Evolutionary conservation across 2,888 invertebrate species (phyloP).

Genomic region (Scaptomyza polygonia): DNA sequence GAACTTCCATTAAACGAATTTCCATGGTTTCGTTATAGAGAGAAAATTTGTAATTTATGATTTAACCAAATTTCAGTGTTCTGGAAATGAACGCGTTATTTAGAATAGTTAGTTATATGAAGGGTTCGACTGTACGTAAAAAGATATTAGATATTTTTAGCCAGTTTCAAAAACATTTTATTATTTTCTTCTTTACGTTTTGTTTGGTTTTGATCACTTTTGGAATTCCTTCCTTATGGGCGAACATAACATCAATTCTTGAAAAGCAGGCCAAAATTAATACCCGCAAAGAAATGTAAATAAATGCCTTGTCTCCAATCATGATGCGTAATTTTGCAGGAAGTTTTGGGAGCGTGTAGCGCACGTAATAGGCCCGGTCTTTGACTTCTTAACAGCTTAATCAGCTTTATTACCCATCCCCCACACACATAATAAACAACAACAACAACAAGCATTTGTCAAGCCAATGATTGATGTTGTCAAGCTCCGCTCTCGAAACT

Average conservation of each 20-base stretch:
- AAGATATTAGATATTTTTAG: too few relatives aligned
- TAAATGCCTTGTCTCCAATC: slow-evolving; percentile 6
- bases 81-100: too few relatives aligned
- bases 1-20: too few relatives aligned
- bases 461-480: slow-evolving; percentile 61
- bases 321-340: slow-evolving; percentile 33
- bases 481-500: slow-evolving; percentile 19
- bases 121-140: too few relatives aligned
- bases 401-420: slow-evolving; percentile 50
- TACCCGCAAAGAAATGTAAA: not conserved
- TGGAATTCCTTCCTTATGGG: slow-evolving; percentile 33
- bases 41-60: too few relatives aligned
- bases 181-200: not conserved
- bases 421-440: slow-evolving; percentile 37
- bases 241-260: slow-evolving; percentile 21
- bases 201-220: not conserved
- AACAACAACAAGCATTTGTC: slow-evolving; percentile 34
- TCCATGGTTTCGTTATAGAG: too few relatives aligned
- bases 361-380: slow-evolving; percentile 64
- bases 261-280: slow-evolving; percentile 51
- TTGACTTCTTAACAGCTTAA: slow-evolving; percentile 44
- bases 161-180: too few relatives aligned
- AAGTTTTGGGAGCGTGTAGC: slow-evolving; percentile 71
- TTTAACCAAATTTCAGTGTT: too few relatives aligned
- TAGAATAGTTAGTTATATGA: too few relatives aligned